Base-by-base conservation (phyloP, 2,797 vertebrate species). In the Channallabes apus region DNA sequence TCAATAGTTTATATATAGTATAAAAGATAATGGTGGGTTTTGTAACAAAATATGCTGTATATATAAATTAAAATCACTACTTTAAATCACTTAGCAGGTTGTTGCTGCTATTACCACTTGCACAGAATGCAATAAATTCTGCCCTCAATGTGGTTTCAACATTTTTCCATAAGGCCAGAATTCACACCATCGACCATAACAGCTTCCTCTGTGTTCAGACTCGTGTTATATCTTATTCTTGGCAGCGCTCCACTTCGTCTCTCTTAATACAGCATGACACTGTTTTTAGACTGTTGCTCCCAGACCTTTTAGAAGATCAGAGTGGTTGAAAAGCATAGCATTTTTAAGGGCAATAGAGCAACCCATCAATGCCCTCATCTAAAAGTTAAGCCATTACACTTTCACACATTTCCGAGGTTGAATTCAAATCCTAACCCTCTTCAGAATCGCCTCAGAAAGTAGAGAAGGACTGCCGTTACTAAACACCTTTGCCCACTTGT, bases 401-500 rank as follows among this genome's bases (percentile, higher is more conserved):
- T 83, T 71, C 84, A 71, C 64, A 59, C 58, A 71, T 81, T 51
- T 83, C 32, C 64, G 65, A 85, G 82, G 59, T 62, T 69, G 62
- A n/a, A 6, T 75, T 84, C 56, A 72, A 56, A 75, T 84, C 79
- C 67, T 59, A 62, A 78, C 69, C 77, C 67, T 82, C 67, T 71
- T 81, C 65, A 68, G 64, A 79, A 80, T 61, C 72, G 62, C 58
- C 51, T 80, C 61, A 58, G 69, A 71, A 65, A 82, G 83, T 78
- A 64, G 58, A 51, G 72, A 54, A 69, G 67, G 67, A n/a, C 71
- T 67, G 54, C 65, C 54, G 29, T 75, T 18, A 54, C 72, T 79
- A 81, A 86, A 80, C 11, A 3, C 75, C 83, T 86, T 84, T 71
- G 56, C 78, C 82, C 84, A 73, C 88, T 88, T 91, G 92, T 88